Evolutionary conservation across 1,140 invertebrate genomes (phyloP), one percentile per base, ranked within the genome.

Genomic region (Macrostomum lignano): DNA sequence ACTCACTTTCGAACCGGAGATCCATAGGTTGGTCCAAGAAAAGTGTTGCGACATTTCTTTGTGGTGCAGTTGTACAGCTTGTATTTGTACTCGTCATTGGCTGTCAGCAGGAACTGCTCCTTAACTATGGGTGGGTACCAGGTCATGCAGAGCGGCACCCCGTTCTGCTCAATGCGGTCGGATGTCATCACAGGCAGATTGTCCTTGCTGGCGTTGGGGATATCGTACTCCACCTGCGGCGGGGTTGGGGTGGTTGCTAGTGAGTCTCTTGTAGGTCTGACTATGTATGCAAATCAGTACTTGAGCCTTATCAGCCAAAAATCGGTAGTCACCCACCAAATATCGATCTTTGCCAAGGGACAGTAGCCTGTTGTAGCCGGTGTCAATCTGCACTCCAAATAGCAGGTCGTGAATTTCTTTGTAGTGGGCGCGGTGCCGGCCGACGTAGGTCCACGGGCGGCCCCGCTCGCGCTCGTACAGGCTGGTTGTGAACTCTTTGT

Each of bases 151-250:
- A 65, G 44, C 1, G 70, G 69, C 6, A 65, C 44, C 10, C 65
- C 67, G 35, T 55, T 60, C 42, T 67, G 65, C 36, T 72, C 69
- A 21, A 72, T 63, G 38, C 63, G 45, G 31, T 58, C 49, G 6
- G 45, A 38, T 52, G 60, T 46, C 42, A 51, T 29, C 32, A 59
- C 50, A 31, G 42, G 41, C 22, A 60, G 43, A 20, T 50, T 46
- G 42, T 61, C 58, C 22, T 55, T 51, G 26, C 47, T 52, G 31
- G 30, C 65, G n/a, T 55, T 48, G 9, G 59, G 56, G 23, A 71
- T 51, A 40, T 71, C 63, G 43, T 73, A 74, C 49, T 71, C 69
- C 10, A 71, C 62, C 49, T 73, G 46, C n/a, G 61, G n/a, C n/a
- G n/a, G n/a, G n/a, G n/a, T n/a, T n/a, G n/a, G n/a, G n/a, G n/a